These are phyloP conservation scores for Ptilodon capucinus DNA, from an alignment of 2,888 invertebrate genomes.

Conservation along the genomic window DNA sequence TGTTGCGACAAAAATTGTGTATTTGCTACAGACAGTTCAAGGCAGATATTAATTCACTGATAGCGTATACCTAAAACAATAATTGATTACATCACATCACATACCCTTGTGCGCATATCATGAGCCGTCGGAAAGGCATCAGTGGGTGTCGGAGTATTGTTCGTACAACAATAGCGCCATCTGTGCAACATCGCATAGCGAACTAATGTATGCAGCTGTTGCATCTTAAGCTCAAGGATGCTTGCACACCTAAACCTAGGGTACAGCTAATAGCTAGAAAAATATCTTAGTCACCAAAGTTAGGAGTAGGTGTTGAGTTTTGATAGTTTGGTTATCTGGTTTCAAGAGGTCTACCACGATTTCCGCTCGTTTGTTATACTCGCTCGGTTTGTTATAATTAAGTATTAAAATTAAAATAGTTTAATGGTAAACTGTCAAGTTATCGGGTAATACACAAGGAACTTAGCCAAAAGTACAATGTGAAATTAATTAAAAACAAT, in stretches of 20 bases:
- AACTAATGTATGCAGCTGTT: conserved; percentile 66
- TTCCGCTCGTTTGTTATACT: too few species aligned
- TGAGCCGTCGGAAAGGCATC: conserved; percentile 48
- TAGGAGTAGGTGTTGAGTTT: neutral
- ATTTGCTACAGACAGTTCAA: neutral
- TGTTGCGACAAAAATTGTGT: too few species aligned
- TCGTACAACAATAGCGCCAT: conserved; percentile 65
- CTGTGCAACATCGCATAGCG: conserved; percentile 58
- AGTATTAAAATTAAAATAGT: too few species aligned
- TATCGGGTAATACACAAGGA: too few species aligned
- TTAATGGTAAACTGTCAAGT: too few species aligned
- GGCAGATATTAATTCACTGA: too few species aligned
- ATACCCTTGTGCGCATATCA: conserved; percentile 52
- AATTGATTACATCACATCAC: neutral
- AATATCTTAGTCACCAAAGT: neutral
- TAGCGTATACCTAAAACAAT: neutral
- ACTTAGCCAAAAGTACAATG: too few species aligned
- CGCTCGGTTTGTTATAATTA: too few species aligned
- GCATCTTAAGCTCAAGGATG: conserved; percentile 64
- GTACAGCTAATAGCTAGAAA: neutral
- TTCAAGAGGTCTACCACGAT: too few species aligned
- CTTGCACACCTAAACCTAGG: neutral
- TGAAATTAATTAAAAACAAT: too few species aligned
- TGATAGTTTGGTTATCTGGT: too few species aligned
- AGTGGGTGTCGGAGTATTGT: conserved; percentile 71